A percentile compares a stretch with the other conserved stretches of the same genome.
Evolutionary conservation across 2,888 invertebrate species (phyloP).

Genomic region (Amblyjoppa fuscipennis): DNA sequence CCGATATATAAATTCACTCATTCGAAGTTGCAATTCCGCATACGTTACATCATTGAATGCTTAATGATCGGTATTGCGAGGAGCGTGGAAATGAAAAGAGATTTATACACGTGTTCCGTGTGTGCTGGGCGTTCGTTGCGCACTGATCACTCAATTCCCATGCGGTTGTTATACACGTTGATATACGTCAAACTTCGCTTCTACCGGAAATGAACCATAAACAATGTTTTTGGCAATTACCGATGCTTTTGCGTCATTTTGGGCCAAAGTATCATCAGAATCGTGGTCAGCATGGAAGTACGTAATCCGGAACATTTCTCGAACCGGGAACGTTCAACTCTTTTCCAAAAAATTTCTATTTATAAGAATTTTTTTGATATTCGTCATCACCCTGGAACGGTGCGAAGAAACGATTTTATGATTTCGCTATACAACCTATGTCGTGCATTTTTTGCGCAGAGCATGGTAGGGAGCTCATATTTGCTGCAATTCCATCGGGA

Average conservation of each 20-base stretch:
- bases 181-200: background rate
- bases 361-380: no score
- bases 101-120: conserved; percentile 22
- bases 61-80: conserved; percentile 53
- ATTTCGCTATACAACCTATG: no score
- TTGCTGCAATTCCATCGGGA: no score
- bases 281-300: no score
- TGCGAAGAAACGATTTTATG: no score
- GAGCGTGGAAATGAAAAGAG: conserved; percentile 19
- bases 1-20: conserved; percentile 60
- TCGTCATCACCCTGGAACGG: no score
- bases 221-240: background rate
- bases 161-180: background rate
- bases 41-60: conserved; percentile 48
- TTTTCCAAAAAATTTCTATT: no score
- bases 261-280: no score
- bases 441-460: no score
- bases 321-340: no score
- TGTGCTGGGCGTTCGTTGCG: background rate
- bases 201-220: background rate
- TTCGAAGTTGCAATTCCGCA: conserved; percentile 54
- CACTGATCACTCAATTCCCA: background rate
- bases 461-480: no score
- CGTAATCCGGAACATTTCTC: no score
- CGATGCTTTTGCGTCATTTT: background rate